Evolutionary conservation across 2,797 vertebrate genomes (phyloP), one percentile per base, ranked within the genome.

Genomic region (Enteromius fasciolatus): DNA sequence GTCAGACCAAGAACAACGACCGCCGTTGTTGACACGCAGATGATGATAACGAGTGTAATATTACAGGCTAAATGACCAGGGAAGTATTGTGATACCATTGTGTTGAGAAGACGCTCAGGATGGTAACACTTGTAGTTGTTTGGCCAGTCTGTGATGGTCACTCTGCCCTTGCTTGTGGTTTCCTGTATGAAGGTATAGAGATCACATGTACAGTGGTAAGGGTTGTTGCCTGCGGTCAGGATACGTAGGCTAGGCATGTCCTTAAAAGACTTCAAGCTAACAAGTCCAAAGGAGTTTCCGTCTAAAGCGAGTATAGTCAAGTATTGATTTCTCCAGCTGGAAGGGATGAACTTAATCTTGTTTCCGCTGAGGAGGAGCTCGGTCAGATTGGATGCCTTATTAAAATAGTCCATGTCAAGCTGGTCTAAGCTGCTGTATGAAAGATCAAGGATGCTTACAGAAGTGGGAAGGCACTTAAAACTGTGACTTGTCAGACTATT

Each of bases 321-420:
- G 1, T 83, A 92, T 0, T 86, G 90, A 75, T 93, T 95, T 0
- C 76, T 80, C 96, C 96, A 97, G n/a, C 87, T 93, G 0, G 91
- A 91, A 0, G 96, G 96, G 80, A 97, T 96, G 88, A 95, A 97
- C 85, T 97, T 97, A 82, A 97, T 95, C 89, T 95, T 97, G 90
- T 97, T 97, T 18, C 95, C 95, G 10, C 92, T 95, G 33, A 97
- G 90, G 15, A 91, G 85, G 20, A 97, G 90, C 75, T 92, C 88
- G 23, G 81, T 90, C 7, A 97, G 91, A 80, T 86, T 77, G 0
- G 77, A 86, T 4, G 93, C 91, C 54, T 78, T 89, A 46, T 88
- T 77, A 46, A 97, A 97, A 81, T 93, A 97, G 0, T 3, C n/a
- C 87, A 93, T 90, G 54, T 96, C 89, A 73, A 97, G 85, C 46